Evolutionary conservation across 2,888 invertebrate species (phyloP), one percentile per base, ranked within the genome.

Genomic region (Nomada flava): DNA sequence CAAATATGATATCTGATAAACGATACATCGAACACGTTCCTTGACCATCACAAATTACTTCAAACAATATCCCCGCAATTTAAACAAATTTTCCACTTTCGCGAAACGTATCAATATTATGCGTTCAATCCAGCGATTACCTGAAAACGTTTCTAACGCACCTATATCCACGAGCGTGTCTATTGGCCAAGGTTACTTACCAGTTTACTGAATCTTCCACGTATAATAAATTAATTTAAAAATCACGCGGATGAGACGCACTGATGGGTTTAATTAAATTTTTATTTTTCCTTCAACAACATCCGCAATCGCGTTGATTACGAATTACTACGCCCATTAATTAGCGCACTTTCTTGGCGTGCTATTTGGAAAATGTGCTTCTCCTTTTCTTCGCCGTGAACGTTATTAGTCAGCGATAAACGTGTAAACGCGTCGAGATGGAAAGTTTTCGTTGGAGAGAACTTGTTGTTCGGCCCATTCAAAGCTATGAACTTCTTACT

Each of bases 271-370:
- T 20, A 20, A 47, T 23, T 13, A 23, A 47, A 64, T 18, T 18
- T 50, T 26, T 7, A 36, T 36, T 36, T 26, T 9, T 4, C 15
- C 11, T 23, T 1, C 9, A 26, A 50, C 29, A 18, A 52, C 36
- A 57, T 53, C 47, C 29, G 26, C 29, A n/a, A 60, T 42, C 47
- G 0, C 55, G 11, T 10, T 3, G 23, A n/a, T 13, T 18, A 47
- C 23, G 20, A 57, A 47, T 64, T 71, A 62, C 52, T 23, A 13
- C 44, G 26, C 29, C 29, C 47, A 52, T 68, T 68, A 68, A 36
- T 68, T 68, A 59, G 13, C 50, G 20, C 23, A 60, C 59, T 74
- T 67, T 67, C 67, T 42, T 26, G 23, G 36, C 47, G 57, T n/a
- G 57, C 47, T 59, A 73, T 55, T 42, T 59, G 13, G 15, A 15